phyloP scores from a whole-genome alignment of 2,888 invertebrate genomes.

The Tolmerus cingulatus region DNA sequence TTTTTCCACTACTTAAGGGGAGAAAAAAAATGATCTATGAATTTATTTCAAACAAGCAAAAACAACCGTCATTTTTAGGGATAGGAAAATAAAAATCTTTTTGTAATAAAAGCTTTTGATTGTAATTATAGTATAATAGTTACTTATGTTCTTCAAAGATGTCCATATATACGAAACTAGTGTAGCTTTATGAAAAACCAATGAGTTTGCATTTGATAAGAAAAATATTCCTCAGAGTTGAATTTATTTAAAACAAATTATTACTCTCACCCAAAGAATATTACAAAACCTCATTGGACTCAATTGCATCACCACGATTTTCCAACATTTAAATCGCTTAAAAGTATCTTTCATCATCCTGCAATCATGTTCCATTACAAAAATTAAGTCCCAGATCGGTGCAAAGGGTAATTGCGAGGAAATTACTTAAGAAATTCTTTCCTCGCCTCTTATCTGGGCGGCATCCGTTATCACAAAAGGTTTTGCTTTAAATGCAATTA shows the following conservation, averaged over 20 bases:
- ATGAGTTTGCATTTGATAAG: too few species aligned
- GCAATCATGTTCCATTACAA: neutral
- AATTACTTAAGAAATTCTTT: slow-evolving; percentile 12
- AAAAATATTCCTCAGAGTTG: neutral
- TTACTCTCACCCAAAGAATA: neutral
- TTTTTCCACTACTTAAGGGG: too few species aligned
- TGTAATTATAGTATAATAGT: too few species aligned
- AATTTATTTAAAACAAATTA: neutral
- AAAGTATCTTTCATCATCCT: neutral
- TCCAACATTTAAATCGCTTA: neutral
- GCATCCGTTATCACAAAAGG: neutral
- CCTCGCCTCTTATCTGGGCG: neutral
- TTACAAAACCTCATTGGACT: neutral
- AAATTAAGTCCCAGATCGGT: neutral
- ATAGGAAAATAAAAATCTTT: too few species aligned
- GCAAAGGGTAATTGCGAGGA: neutral
- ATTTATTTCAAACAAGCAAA: too few species aligned
- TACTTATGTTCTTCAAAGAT: too few species aligned
- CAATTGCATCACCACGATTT: neutral
- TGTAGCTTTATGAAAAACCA: too few species aligned
- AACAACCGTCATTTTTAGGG: too few species aligned
- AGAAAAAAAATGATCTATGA: too few species aligned
- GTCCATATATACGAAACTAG: too few species aligned
- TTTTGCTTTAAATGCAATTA: slow-evolving; percentile 17
- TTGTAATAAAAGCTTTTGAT: too few species aligned